Base-by-base conservation (phyloP, 2,113 vertebrate genomes). In the Otus sunia region DNA sequence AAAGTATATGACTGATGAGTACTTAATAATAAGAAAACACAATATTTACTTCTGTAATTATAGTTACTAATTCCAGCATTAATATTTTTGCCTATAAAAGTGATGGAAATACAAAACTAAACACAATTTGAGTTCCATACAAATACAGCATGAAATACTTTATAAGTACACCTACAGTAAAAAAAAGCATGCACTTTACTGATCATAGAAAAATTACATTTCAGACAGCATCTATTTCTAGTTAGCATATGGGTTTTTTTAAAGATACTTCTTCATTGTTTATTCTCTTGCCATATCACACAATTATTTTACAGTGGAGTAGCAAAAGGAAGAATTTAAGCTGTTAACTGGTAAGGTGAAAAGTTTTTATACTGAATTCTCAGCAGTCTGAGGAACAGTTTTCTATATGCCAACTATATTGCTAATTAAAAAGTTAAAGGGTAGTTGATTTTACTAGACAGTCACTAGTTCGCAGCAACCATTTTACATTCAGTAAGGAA, bases 221-320 rank as follows among this genome's bases (percentile, higher is more conserved):
- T 60, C n/a, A 73, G 27, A 73, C 18, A 79, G 30, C 5, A 55
- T 16, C 6, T 10, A 82, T 37, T 92, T 72, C 20, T 85, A 43
- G 55, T 49, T 29, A 39, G 34, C 3, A n/a, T 20, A 45, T 5
- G 3, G 7, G 2, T 0, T 2, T 36, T 53, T 62, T 47, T 26
- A 19, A 75, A 84, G 17, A 13, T 55, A 37, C 2, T 45, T 66
- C 8, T 14, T 19, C 22, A 11, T 68, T 39, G 59, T 49, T 74
- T 66, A 29, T 60, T 87, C 22, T 77, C 15, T 27, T 39, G 9
- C 63, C 27, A 55, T 22, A 62, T 52, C 9, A 86, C 47, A 58
- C 3, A 34, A 4, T 12, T 68, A 52, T 63, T 90, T 76, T 21
- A 56, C 11, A 60, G 26, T 6, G 12, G 20, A 47, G 56, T 47